These are phyloP conservation scores for Plebejus melissa DNA, from an alignment of 2,888 invertebrate species.

Conservation along the genomic window DNA sequence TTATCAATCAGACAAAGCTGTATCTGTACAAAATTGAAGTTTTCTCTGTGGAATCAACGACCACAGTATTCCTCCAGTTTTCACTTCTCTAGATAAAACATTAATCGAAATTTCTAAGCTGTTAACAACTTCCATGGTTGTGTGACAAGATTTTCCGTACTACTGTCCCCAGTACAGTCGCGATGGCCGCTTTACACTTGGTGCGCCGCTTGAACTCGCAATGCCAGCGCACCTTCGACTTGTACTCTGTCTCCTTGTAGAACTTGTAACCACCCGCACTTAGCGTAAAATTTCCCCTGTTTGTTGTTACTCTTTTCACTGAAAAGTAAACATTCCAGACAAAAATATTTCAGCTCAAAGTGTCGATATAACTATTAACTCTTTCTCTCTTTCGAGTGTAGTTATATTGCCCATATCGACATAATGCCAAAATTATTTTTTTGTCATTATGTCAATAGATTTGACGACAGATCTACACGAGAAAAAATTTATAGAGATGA, in stretches of 20 bases:
- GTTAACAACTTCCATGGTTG: conserved; percentile 34
- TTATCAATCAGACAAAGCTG: too few species aligned
- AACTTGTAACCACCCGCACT: conserved; percentile 49
- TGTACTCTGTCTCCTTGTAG: conserved; percentile 45
- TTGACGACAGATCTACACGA: too few species aligned
- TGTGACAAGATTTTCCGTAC: conserved; percentile 34
- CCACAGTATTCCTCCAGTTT: neutral
- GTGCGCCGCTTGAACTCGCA: conserved; percentile 44
- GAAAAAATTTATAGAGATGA: too few species aligned
- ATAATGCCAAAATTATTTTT: too few species aligned
- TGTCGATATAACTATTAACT: too few species aligned
- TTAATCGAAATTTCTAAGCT: neutral
- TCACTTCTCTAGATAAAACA: neutral
- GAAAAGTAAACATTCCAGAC: conserved; percentile 36
- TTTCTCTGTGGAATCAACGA: neutral
- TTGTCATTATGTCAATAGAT: too few species aligned
- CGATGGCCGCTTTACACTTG: conserved; percentile 44
- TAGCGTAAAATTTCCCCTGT: conserved; percentile 51
- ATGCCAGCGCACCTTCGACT: conserved; percentile 47
- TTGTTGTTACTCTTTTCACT: conserved; percentile 47
- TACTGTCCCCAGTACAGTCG: conserved; percentile 37
- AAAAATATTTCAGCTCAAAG: neutral
- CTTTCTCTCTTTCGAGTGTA: too few species aligned
- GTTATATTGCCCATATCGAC: too few species aligned
- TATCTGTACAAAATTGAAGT: too few species aligned